phyloP scores from a whole-genome alignment of 1,140 invertebrate genomes.

The Bradysia coprophila region DNA sequence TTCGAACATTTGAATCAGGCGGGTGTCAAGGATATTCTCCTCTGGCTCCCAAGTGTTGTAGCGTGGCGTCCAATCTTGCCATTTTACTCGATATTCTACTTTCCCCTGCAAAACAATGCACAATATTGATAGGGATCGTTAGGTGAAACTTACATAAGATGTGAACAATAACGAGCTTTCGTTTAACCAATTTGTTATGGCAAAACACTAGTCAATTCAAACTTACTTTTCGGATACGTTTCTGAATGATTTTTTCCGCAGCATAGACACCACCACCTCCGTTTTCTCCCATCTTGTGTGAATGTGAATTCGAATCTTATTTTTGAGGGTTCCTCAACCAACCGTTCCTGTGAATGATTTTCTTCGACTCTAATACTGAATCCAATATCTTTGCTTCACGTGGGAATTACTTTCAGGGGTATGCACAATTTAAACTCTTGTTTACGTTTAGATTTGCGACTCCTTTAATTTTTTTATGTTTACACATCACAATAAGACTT shows the following conservation, averaged over 20 bases:
- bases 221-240: slow-evolving; percentile 72
- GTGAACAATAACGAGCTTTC: neutral
- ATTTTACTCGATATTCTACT: slow-evolving; percentile 90
- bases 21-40: slow-evolving; percentile 85
- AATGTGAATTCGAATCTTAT: too few species aligned
- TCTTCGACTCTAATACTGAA: too few species aligned
- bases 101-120: slow-evolving; percentile 47
- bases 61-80: slow-evolving; percentile 92
- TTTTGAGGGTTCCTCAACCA: too few species aligned
- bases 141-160: neutral
- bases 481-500: too few species aligned
- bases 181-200: neutral
- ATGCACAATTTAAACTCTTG: too few species aligned
- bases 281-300: too few species aligned
- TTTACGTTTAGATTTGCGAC: too few species aligned
- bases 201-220: too few species aligned
- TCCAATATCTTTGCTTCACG: too few species aligned
- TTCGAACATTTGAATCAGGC: slow-evolving; percentile 83
- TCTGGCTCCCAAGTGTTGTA: slow-evolving; percentile 96
- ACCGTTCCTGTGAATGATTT: too few species aligned
- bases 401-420: too few species aligned
- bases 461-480: too few species aligned
- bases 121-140: neutral
- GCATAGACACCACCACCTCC: slow-evolving; percentile 93
- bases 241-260: slow-evolving; percentile 87